Percentiles rank a stretch among this genome's conserved stretches.
Conservation (phyloP, 2,797 vertebrate species). For the Decapterus maruadsi region DNA sequence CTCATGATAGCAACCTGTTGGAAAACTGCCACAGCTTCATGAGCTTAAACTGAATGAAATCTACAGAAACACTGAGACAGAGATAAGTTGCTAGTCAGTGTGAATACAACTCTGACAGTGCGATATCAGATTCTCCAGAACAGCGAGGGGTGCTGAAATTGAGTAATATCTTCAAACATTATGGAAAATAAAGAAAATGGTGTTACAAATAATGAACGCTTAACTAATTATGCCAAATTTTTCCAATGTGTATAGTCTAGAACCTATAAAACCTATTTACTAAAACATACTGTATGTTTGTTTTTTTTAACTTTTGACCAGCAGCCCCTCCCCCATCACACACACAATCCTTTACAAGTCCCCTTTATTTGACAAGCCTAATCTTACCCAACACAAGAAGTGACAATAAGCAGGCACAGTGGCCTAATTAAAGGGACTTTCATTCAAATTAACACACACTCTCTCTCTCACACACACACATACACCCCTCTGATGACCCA, state of each 20-base stretch:
- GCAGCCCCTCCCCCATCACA: background rate
- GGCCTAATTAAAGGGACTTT: slow-evolving; percentile 78
- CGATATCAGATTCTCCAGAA: background rate
- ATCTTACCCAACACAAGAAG: slow-evolving; percentile 71
- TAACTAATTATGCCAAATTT: background rate
- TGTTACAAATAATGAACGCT: background rate
- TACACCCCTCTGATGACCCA: slow-evolving; percentile 68
- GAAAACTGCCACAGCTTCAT: background rate
- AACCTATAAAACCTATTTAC: background rate
- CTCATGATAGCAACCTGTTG: slow-evolving; percentile 8
- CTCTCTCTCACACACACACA: background rate
- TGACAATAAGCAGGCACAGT: slow-evolving; percentile 74
- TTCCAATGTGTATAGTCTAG: background rate
- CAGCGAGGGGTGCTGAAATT: background rate
- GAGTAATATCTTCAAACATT: background rate
- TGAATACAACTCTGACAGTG: background rate
- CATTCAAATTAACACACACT: slow-evolving; percentile 73
- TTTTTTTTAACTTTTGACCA: slow-evolving; percentile 42
- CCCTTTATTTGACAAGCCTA: slow-evolving; percentile 73
- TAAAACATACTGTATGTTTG: background rate
- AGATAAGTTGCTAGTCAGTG: background rate
- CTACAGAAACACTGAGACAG: background rate
- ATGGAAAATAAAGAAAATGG: background rate
- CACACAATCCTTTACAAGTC: slow-evolving; percentile 51
- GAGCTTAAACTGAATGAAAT: background rate